phyloP scores from a whole-genome alignment of 2,888 invertebrate genomes.

The Drosophila affinis region DNA sequence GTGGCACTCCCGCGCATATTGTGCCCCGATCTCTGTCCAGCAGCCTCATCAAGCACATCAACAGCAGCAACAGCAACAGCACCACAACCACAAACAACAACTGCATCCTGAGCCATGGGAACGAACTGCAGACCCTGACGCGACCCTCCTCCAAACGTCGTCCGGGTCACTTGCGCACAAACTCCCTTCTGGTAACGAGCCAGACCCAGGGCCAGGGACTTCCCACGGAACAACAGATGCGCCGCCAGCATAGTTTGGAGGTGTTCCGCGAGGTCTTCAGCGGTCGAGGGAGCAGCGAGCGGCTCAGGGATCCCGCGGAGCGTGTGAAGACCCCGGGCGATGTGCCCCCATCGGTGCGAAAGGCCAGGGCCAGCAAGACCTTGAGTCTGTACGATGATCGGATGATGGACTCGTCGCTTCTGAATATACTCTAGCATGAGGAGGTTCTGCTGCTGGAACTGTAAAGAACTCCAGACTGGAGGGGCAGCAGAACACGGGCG shows the following conservation, averaged over 20 bases:
- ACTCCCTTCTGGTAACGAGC: constrained; percentile 63
- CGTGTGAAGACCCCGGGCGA: constrained; percentile 93
- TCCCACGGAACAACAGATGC: constrained; percentile 77
- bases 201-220: constrained; percentile 20
- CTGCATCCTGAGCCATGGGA: constrained; percentile 58
- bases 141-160: constrained; percentile 51
- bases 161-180: constrained; percentile 71
- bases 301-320: constrained; percentile 89
- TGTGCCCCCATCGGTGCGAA: constrained; percentile 90
- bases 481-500: constrained; percentile 64
- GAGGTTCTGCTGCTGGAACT: constrained; percentile 84
- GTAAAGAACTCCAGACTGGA: constrained; percentile 58
- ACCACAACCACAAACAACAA: constrained; percentile 49
- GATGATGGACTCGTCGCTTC: constrained; percentile 88
- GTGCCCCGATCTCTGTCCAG: constrained; percentile 79
- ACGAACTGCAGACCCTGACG: constrained; percentile 60
- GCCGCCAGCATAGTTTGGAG: constrained; percentile 89
- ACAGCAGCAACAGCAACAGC: constrained; percentile 64
- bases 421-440: constrained; percentile 84
- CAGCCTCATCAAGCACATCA: constrained; percentile 69
- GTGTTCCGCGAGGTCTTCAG: constrained; percentile 91
- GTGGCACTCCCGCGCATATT: constrained; percentile 76
- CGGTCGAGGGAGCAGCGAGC: constrained; percentile 86
- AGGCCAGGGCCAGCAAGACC: constrained; percentile 89
- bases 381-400: constrained; percentile 95